Evolutionary conservation across 2,888 invertebrate genomes (phyloP), one percentile per base, ranked within the genome.

Genomic region (Xanthorhoe designata): DNA sequence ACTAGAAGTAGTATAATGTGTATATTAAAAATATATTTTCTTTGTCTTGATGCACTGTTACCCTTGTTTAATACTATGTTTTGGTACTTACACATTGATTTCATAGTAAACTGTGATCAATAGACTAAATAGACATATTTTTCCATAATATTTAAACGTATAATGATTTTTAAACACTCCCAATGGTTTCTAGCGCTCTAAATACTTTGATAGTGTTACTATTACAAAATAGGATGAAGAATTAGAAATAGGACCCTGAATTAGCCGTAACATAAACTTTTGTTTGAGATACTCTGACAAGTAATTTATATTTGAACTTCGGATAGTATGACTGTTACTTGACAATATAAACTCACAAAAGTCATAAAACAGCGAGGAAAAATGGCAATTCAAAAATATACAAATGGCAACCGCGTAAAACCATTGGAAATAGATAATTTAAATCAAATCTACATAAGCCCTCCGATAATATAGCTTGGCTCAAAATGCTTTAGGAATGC

Each of bases 11-110:
- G 61, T 38, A 85, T 78, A 80, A 81, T 77, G 82, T 83, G 81
- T 79, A 81, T 90, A 90, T 88, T 90, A 90, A 91, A 91, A 91
- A 91, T 91, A 91, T 81, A 84, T 80, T 76, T 78, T 78, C 76
- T 83, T 83, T 83, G 76, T 84, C 80, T 86, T 80, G 81, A 83
- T 89, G 88, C 87, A 85, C 82, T 82, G 73, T 83, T 84, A 81
- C 75, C 78, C 80, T 81, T 83, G 81, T 72, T 78, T 80, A 82
- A 84, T 82, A 83, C 83, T 87, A 84, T 74, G 66, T 78, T 82
- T 83, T 84, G 81, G 79, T 83, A 80, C 80, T 75, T 80, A 76
- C 65, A 75, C 72, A 72, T 75, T 75, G 73, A 70, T 75, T 76
- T 62, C 63, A 66, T 69, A 71, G 61, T 73, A 68, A 71, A 74